These are phyloP conservation scores for Hippocampus mohnikei DNA, from an alignment of 2,113 vertebrate genomes.

Conservation along the genomic window DNA sequence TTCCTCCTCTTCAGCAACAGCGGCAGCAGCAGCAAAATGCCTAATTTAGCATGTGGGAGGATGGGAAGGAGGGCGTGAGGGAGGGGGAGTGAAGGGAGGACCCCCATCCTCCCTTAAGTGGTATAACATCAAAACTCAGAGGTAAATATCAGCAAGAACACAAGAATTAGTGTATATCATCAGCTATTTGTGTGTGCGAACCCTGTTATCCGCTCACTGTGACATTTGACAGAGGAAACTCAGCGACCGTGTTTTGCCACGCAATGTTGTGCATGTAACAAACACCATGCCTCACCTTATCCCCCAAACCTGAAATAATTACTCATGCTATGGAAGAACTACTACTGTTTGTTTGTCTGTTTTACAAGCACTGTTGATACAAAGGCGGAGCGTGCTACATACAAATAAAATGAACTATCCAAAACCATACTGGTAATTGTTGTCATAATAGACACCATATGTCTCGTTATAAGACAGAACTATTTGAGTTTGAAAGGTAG, in stretches of 20 bases:
- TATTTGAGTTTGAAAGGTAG: too few species aligned
- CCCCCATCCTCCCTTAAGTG: slow-evolving; percentile 38
- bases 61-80: slow-evolving; percentile 21
- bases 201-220: slow-evolving; percentile 10
- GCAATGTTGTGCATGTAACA: not conserved
- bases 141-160: slow-evolving; percentile 56
- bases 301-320: not conserved
- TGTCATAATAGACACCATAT: too few species aligned
- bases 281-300: not conserved
- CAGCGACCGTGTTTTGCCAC: slow-evolving; percentile 2
- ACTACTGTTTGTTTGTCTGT: not conserved
- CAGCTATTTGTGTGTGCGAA: slow-evolving; percentile 14
- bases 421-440: too few species aligned
- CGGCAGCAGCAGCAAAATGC: slow-evolving; percentile 25
- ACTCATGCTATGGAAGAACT: not conserved
- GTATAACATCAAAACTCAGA: slow-evolving; percentile 51
- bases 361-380: not conserved
- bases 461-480: too few species aligned
- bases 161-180: slow-evolving; percentile 42
- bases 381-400: too few species aligned
- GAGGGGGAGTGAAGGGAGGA: slow-evolving; percentile 21
- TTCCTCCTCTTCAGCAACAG: slow-evolving; percentile 52
- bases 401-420: too few species aligned
- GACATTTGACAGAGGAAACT: not conserved
- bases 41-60: slow-evolving; percentile 8